Conservation (phyloP, 1,140 invertebrate species). For the Magallana ariakensis region DNA sequence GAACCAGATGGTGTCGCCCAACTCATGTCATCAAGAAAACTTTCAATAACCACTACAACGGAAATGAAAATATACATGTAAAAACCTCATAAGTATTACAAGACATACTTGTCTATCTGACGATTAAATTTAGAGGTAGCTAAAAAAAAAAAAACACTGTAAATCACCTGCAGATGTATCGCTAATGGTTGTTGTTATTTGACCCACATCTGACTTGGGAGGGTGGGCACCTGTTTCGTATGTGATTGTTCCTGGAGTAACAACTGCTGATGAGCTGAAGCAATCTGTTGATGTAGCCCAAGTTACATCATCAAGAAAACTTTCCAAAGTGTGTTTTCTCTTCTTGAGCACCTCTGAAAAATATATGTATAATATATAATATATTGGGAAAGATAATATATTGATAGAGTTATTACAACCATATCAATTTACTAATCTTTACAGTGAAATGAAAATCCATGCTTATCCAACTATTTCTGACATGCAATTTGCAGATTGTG, state of each 20-base stretch:
- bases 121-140: background rate
- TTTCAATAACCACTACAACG: background rate
- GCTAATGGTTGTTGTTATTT: too few relatives aligned
- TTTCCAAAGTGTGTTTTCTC: background rate
- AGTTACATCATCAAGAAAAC: background rate
- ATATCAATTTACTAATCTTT: constrained; percentile 17
- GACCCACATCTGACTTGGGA: too few relatives aligned
- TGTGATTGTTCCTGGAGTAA: too few relatives aligned
- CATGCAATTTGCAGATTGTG: constrained; percentile 9
- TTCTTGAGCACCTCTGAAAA: constrained; percentile 4
- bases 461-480: background rate
- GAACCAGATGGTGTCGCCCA: background rate
- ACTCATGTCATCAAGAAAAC: background rate
- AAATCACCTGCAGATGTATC: background rate
- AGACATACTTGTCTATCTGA: background rate
- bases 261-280: background rate
- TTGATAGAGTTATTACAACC: background rate
- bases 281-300: background rate
- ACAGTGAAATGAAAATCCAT: background rate
- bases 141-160: background rate
- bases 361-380: background rate
- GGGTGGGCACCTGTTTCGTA: too few relatives aligned
- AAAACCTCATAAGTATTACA: constrained; percentile 1
- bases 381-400: background rate
- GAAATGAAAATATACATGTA: background rate